Evolutionary conservation across 2,888 invertebrate genomes (phyloP).

Genomic region (Mechanitis mazaeus): DNA sequence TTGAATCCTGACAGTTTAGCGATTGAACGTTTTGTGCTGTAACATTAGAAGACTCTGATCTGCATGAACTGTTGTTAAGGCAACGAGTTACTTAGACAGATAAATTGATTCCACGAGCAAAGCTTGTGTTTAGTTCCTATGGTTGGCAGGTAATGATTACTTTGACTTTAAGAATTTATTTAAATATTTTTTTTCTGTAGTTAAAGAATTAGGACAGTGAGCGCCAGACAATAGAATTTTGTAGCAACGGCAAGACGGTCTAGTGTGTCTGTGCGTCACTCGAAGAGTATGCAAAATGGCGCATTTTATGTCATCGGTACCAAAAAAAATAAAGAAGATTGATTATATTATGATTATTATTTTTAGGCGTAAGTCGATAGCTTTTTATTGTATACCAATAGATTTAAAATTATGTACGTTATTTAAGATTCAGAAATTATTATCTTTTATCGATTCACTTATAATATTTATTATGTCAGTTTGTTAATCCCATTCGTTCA

Average conservation of each 20-base stretch:
- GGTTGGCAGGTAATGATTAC: conserved; percentile 35
- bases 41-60: conserved; percentile 38
- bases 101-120: conserved; percentile 57
- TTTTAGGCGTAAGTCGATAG: conserved; percentile 35
- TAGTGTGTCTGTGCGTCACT: conserved; percentile 15
- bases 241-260: conserved; percentile 11
- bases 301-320: conserved; percentile 14
- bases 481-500: conserved; percentile 14
- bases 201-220: conserved; percentile 12
- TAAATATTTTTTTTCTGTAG: conserved; percentile 12
- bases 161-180: conserved; percentile 7
- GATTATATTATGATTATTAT: conserved; percentile 24
- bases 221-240: conserved; percentile 3
- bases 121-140: conserved; percentile 75
- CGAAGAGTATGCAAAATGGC: neutral
- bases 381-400: conserved; percentile 51
- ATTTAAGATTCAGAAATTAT: conserved; percentile 17
- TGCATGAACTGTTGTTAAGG: conserved; percentile 41
- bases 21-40: conserved; percentile 24
- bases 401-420: conserved; percentile 29
- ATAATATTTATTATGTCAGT: conserved; percentile 16
- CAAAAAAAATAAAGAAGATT: conserved; percentile 22
- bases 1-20: conserved; percentile 41
- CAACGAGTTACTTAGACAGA: conserved; percentile 47
- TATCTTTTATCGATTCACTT: conserved; percentile 20